Evolutionary conservation across 2,888 invertebrate species (phyloP).

Genomic region (Zygaena filipendulae): DNA sequence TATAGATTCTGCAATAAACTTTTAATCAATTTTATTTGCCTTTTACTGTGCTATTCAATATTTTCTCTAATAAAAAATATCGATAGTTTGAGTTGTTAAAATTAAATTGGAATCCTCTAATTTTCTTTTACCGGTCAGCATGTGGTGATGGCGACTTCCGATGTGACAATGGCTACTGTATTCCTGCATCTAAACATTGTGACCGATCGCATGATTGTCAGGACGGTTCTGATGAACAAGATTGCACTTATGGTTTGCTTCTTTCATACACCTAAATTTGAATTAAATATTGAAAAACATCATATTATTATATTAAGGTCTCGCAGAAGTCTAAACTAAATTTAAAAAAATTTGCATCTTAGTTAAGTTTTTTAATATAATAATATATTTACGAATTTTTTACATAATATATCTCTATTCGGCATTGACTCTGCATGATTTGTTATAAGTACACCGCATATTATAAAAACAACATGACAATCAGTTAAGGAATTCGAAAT

Average conservation of each 20-base stretch:
- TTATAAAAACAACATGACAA: too few species aligned
- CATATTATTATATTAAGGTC: constrained; percentile 15
- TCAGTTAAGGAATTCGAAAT: too few species aligned
- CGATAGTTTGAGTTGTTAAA: too few species aligned
- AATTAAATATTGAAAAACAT: constrained; percentile 15
- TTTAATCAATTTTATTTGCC: too few species aligned
- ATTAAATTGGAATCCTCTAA: too few species aligned
- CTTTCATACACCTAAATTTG: constrained; percentile 26
- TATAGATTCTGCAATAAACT: too few species aligned
- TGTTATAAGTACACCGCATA: too few species aligned
- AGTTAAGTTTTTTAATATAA: constrained; percentile 12
- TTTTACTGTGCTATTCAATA: too few species aligned
- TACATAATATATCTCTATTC: too few species aligned
- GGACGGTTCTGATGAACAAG: constrained; percentile 68
- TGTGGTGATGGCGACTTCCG: constrained; percentile 67
- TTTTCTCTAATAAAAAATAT: too few species aligned
- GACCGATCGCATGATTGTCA: constrained; percentile 68
- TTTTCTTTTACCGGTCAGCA: constrained; percentile 67
- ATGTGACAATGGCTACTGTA: constrained; percentile 74
- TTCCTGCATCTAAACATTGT: constrained; percentile 62
- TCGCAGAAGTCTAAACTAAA: neutral
- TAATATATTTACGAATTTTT: too few species aligned
- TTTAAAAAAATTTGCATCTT: constrained; percentile 5
- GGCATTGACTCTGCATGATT: too few species aligned
- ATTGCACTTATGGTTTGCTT: constrained; percentile 62